Evolutionary conservation across 2,113 vertebrate species (phyloP), one percentile per base, ranked within the genome.

Genomic region (Ptychochromis oligacanthus): DNA sequence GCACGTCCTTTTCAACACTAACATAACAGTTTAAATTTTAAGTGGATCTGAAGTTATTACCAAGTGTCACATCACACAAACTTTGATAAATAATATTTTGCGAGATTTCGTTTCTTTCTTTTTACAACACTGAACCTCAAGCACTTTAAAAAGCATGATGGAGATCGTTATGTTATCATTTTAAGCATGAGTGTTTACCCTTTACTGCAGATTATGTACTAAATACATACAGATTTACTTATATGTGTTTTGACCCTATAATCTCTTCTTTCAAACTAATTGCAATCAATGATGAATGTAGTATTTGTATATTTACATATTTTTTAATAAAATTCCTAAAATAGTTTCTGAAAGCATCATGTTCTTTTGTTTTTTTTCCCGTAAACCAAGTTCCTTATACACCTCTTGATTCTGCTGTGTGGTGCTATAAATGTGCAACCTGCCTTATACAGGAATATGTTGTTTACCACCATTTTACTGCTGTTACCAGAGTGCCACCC

Each of bases 401-500:
- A 43, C 4, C 10, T 54, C 0, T 24, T 75, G 3, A 5, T 65
- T 80, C 12, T 3, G 60, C 18, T 49, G 40, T 57, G 55, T 54
- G 22, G 4, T 64, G 78, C 75, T 77, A n/a, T 64, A 78, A 61
- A 43, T 65, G 56, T 55, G 49, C 57, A 15, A 10, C 56, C 43
- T 40, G 56, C n/a, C 17, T 61, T 17, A 61, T 54, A 64, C 49
- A 81, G 77, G 10, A 61, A 22, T 22, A 11, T 79, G 24, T 20
- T 0, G n/a, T 85, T 70, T 83, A 12, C 17, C 18, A 24, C 15
- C n/a, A 52, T 81, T 88, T 91, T 22, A 83, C 64, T 76, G 58
- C 82, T 91, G 88, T 87, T 87, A 86, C 92, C 60, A 91, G 83
- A 93, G 84, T 77, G 90, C 86, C 91, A 83, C 86, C 91, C 64